phyloP scores from a whole-genome alignment of 2,888 invertebrate species.

The Brachynemurus nebulosus region DNA sequence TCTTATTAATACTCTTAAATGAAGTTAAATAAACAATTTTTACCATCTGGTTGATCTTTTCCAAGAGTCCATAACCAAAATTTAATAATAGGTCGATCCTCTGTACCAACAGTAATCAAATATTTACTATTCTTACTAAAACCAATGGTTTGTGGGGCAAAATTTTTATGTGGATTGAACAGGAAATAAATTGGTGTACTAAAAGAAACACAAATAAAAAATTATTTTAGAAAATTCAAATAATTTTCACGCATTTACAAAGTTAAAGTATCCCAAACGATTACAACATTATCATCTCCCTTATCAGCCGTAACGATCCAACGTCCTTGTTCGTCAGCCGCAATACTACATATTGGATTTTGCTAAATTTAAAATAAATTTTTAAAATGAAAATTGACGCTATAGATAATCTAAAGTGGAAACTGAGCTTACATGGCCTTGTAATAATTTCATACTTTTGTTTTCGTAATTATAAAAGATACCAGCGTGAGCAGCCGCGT shows the following conservation, averaged over 20 bases:
- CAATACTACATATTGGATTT: slow-evolving; percentile 36
- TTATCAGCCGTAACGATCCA: slow-evolving; percentile 46
- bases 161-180: slow-evolving; percentile 35
- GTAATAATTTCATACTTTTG: slow-evolving; percentile 44
- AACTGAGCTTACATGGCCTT: slow-evolving; percentile 47
- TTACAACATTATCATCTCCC: slow-evolving; percentile 39
- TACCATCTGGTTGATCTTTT: slow-evolving; percentile 39
- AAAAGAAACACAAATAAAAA: slow-evolving; percentile 1
- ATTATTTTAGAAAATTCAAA: background rate
- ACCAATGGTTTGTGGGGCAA: slow-evolving; percentile 29
- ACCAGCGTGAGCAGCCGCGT: slow-evolving; percentile 47
- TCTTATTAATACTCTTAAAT: too few species aligned
- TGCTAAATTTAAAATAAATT: slow-evolving; percentile 31
- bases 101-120: slow-evolving; percentile 39
- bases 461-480: slow-evolving; percentile 48
- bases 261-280: slow-evolving; percentile 40
- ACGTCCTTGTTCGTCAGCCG: slow-evolving; percentile 35
- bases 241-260: slow-evolving; percentile 21
- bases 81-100: slow-evolving; percentile 32
- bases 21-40: slow-evolving; percentile 7
- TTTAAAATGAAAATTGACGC: too few species aligned
- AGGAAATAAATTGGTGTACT: slow-evolving; percentile 38
- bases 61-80: slow-evolving; percentile 51
- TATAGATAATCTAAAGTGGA: too few species aligned
- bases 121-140: slow-evolving; percentile 44